Evolutionary conservation across 2,797 vertebrate species (phyloP).

Genomic region (Siniperca scherzeri): DNA sequence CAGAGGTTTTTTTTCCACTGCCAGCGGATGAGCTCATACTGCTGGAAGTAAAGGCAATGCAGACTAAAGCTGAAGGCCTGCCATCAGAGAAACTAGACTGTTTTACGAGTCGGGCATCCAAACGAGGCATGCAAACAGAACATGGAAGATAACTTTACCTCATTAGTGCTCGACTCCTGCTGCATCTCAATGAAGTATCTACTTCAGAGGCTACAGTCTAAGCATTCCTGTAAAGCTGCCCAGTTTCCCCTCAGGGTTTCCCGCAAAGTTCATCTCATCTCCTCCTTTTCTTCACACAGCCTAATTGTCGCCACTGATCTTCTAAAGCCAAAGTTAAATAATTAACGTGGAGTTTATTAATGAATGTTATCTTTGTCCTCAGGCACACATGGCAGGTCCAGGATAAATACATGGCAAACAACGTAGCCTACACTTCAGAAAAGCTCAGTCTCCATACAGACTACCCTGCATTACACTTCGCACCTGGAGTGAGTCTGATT

Average conservation of each 20-base stretch:
- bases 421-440: slow-evolving; percentile 94
- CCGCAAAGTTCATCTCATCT: slow-evolving; percentile 61
- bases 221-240: slow-evolving; percentile 54
- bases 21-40: slow-evolving; percentile 75
- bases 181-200: slow-evolving; percentile 74
- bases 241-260: slow-evolving; percentile 53
- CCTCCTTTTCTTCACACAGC: slow-evolving; percentile 35
- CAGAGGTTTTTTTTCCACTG: slow-evolving; percentile 68
- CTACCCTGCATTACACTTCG: slow-evolving; percentile 92
- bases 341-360: slow-evolving; percentile 54
- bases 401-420: slow-evolving; percentile 94
- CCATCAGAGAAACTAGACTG: slow-evolving; percentile 38
- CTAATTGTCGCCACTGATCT: slow-evolving; percentile 60
- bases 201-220: slow-evolving; percentile 62
- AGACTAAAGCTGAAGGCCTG: slow-evolving; percentile 41
- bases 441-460: slow-evolving; percentile 93
- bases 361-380: slow-evolving; percentile 62
- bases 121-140: slow-evolving; percentile 69
- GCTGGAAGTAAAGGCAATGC: slow-evolving; percentile 64
- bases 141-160: slow-evolving; percentile 68
- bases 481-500: slow-evolving; percentile 90
- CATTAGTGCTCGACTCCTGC: slow-evolving; percentile 63
- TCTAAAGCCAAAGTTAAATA: slow-evolving; percentile 58
- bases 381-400: slow-evolving; percentile 97
- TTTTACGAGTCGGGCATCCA: slow-evolving; percentile 58